phyloP scores from a whole-genome alignment of 2,888 invertebrate species.

The Pollenia angustigena region DNA sequence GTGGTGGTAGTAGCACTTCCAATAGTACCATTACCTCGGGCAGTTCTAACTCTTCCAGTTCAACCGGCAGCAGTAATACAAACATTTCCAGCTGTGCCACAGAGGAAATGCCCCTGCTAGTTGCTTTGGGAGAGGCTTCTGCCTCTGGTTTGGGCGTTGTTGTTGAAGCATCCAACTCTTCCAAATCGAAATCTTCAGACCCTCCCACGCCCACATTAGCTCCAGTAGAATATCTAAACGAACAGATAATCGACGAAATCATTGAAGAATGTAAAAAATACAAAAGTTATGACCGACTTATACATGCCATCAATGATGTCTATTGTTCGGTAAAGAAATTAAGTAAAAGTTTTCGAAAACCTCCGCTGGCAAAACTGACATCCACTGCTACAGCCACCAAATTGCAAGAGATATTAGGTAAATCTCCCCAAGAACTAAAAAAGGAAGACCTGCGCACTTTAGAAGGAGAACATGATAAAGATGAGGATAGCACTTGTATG shows the following conservation, averaged over 20 bases:
- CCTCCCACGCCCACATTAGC: constrained; percentile 75
- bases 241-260: constrained; percentile 89
- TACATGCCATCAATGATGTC: constrained; percentile 91
- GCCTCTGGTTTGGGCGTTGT: neutral
- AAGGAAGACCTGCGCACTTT: constrained; percentile 90
- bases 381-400: constrained; percentile 83
- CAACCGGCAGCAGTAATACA: constrained; percentile 69
- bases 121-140: constrained; percentile 44
- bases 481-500: constrained; percentile 88
- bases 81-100: constrained; percentile 71
- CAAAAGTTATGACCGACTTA: constrained; percentile 88
- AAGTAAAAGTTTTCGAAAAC: constrained; percentile 88
- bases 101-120: constrained; percentile 64
- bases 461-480: constrained; percentile 94
- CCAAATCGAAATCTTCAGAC: constrained; percentile 67
- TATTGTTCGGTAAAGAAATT: constrained; percentile 89
- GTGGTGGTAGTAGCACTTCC: constrained; percentile 78
- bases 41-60: constrained; percentile 76
- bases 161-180: constrained; percentile 20
- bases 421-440: constrained; percentile 86
- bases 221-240: constrained; percentile 87
- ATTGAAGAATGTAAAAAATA: constrained; percentile 90
- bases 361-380: constrained; percentile 81
- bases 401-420: constrained; percentile 85
- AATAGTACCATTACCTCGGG: constrained; percentile 79